Conservation (phyloP, 2,888 invertebrate species). For the Helleia helle region DNA sequence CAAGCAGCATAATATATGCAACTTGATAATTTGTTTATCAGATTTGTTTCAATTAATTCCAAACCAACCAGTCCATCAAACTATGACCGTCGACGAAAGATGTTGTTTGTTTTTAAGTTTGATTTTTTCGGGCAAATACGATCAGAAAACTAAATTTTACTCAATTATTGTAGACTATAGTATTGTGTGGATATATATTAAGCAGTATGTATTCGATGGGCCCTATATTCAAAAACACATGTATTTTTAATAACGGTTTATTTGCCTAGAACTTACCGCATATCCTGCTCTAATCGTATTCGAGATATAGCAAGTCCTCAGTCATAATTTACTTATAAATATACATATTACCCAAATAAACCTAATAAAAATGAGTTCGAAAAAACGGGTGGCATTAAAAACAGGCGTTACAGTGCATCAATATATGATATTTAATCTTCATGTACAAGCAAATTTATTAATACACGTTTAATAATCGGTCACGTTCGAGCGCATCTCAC, state of each 20-base stretch:
- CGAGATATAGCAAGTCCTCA: conserved; percentile 62
- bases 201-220: no score
- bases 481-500: conserved; percentile 48
- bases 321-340: conserved; percentile 72
- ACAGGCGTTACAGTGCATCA: conserved; percentile 79
- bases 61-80: no score
- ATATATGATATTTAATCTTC: conserved; percentile 84
- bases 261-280: conserved; percentile 68
- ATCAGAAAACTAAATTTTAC: no score
- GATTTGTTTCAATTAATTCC: no score
- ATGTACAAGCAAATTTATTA: conserved; percentile 84
- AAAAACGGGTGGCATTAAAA: conserved; percentile 67
- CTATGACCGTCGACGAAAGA: no score
- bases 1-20: no score
- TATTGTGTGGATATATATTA: no score
- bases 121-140: no score
- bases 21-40: no score
- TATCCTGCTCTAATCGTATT: conserved; percentile 59
- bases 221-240: conserved; percentile 57
- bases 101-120: no score
- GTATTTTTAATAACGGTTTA: conserved; percentile 63
- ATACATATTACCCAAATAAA: conserved; percentile 70
- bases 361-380: conserved; percentile 50
- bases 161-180: no score
- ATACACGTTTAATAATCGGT: conserved; percentile 63